Conservation (phyloP, 2,888 invertebrate genomes). For the Cerastis rubricosa region DNA sequence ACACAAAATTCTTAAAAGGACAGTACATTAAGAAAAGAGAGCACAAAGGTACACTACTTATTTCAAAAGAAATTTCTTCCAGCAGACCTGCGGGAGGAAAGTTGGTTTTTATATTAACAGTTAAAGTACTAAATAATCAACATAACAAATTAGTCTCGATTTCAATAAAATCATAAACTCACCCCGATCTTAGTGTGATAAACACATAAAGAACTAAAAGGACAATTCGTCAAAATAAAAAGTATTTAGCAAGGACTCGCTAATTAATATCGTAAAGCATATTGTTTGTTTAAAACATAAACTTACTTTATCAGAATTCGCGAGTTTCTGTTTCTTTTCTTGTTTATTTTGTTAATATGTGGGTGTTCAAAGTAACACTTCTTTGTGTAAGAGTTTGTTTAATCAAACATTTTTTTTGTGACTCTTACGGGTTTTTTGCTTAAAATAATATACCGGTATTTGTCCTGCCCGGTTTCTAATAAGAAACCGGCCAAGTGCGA, state of each 20-base stretch:
- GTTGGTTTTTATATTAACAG: too few relatives aligned
- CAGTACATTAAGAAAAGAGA: too few relatives aligned
- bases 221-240: slow-evolving; percentile 13
- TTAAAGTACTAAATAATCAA: too few relatives aligned
- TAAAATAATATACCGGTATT: too few relatives aligned
- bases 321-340: slow-evolving; percentile 48
- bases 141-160: neutral
- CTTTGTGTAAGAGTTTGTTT: slow-evolving; percentile 17
- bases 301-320: slow-evolving; percentile 55
- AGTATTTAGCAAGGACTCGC: slow-evolving; percentile 44
- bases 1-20: too few relatives aligned
- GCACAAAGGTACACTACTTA: too few relatives aligned
- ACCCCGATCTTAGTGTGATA: neutral
- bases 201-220: neutral
- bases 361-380: slow-evolving; percentile 61
- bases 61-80: too few relatives aligned
- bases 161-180: neutral
- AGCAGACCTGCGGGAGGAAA: too few relatives aligned
- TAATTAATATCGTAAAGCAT: slow-evolving; percentile 53
- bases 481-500: too few relatives aligned
- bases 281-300: slow-evolving; percentile 28
- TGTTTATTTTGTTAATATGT: slow-evolving; percentile 54
- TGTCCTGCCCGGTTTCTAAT: too few relatives aligned
- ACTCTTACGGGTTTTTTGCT: neutral
- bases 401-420: slow-evolving; percentile 12